phyloP scores from a whole-genome alignment of 2,888 invertebrate genomes.

The Mesoligia furuncula region DNA sequence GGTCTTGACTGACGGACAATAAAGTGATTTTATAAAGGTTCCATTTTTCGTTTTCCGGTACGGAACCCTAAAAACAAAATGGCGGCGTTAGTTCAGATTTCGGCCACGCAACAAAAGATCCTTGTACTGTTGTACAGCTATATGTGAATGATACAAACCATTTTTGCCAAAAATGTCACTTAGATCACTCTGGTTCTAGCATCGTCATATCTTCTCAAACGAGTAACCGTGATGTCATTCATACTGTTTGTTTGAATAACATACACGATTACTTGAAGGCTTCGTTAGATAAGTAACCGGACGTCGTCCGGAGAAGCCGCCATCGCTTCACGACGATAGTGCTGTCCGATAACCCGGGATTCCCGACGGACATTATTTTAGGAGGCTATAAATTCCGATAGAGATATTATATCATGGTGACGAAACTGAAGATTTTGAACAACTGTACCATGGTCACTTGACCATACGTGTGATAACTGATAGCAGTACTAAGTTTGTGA shows the following conservation, averaged over 20 bases:
- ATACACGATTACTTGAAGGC: conserved; percentile 12
- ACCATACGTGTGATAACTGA: neutral
- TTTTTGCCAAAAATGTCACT: too few species aligned
- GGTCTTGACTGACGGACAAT: too few species aligned
- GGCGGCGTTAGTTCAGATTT: neutral
- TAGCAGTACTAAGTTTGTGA: neutral
- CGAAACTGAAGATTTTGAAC: neutral
- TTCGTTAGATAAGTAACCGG: conserved; percentile 26
- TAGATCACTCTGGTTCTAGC: too few species aligned
- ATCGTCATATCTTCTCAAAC: neutral
- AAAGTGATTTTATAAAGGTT: too few species aligned
- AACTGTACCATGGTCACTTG: neutral
- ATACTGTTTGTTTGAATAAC: neutral
- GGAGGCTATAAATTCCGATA: conserved; percentile 6
- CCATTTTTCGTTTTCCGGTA: too few species aligned
- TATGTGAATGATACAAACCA: neutral
- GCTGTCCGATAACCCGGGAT: conserved; percentile 43
- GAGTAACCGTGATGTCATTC: too few species aligned
- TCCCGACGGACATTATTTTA: conserved; percentile 28
- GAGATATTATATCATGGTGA: neutral
- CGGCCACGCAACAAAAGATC: neutral
- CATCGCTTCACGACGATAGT: conserved; percentile 48
- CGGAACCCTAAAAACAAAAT: neutral
- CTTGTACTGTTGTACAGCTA: neutral
- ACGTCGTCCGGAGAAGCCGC: conserved; percentile 34